Evolutionary conservation across 23 tunicate species (phyloP).

Genomic region (Ascidia mentula): DNA sequence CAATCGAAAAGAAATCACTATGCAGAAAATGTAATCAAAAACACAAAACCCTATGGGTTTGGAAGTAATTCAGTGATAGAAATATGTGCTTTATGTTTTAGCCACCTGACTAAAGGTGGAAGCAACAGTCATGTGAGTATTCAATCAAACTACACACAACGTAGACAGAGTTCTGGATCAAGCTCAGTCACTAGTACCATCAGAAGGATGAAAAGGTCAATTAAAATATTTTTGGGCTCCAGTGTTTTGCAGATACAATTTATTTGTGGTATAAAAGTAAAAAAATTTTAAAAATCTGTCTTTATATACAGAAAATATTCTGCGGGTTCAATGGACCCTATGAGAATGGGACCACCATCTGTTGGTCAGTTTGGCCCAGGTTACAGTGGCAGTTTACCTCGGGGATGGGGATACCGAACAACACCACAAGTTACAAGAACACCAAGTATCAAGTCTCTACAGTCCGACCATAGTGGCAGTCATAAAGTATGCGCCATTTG

Average conservation of each 20-base stretch:
- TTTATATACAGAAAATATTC: constrained; percentile 33
- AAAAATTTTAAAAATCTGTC: not conserved
- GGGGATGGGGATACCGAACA: constrained; percentile 29
- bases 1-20: no score
- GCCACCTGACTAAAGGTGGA: not conserved
- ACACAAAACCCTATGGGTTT: no score
- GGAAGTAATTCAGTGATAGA: not conserved
- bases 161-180: constrained; percentile 49
- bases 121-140: constrained; percentile 39
- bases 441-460: constrained; percentile 33
- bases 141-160: constrained; percentile 47
- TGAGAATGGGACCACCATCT: not conserved
- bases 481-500: constrained; percentile 27
- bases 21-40: no score
- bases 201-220: constrained; percentile 38
- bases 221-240: no score
- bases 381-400: constrained; percentile 25
- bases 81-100: not conserved
- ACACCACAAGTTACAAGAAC: constrained; percentile 38
- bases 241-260: no score
- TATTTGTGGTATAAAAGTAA: no score
- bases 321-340: constrained; percentile 9
- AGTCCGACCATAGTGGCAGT: constrained; percentile 33
- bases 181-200: constrained; percentile 39
- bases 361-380: constrained; percentile 18